Evolutionary conservation across 1,140 invertebrate genomes (phyloP).

Genomic region (Cephus cinctus): DNA sequence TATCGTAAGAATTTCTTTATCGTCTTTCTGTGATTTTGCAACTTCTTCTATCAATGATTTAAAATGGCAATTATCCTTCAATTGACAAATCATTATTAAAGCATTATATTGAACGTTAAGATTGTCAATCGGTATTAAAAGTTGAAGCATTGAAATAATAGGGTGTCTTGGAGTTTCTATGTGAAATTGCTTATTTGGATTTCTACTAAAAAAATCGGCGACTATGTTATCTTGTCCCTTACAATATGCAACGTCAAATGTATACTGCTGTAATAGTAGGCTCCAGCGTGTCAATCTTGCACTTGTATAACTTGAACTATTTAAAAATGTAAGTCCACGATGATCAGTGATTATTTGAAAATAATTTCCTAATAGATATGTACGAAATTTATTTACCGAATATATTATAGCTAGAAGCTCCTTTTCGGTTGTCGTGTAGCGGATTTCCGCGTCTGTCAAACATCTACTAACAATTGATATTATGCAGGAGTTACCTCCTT

Average conservation of each 20-base stretch:
- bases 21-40: background rate
- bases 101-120: too few species aligned
- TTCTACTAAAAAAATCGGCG: background rate
- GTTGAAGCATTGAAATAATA: background rate
- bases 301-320: background rate
- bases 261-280: background rate
- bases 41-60: background rate
- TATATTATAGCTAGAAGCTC: conserved; percentile 1
- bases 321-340: background rate
- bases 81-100: background rate
- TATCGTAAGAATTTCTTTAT: background rate
- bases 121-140: background rate
- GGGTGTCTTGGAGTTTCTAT: background rate
- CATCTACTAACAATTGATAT: background rate
- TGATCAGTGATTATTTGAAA: conserved; percentile 3
- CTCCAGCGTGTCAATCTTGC: background rate
- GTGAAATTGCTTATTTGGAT: background rate
- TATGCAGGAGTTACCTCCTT: background rate
- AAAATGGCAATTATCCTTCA: background rate
- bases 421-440: background rate
- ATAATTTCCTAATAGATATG: background rate
- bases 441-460: background rate
- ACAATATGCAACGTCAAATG: background rate
- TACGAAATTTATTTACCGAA: background rate
- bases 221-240: background rate